Percentiles rank a stretch among this genome's conserved stretches.
These are phyloP conservation scores for Eristalis tenax DNA, from an alignment of 2,888 invertebrate genomes.

Conservation along the genomic window DNA sequence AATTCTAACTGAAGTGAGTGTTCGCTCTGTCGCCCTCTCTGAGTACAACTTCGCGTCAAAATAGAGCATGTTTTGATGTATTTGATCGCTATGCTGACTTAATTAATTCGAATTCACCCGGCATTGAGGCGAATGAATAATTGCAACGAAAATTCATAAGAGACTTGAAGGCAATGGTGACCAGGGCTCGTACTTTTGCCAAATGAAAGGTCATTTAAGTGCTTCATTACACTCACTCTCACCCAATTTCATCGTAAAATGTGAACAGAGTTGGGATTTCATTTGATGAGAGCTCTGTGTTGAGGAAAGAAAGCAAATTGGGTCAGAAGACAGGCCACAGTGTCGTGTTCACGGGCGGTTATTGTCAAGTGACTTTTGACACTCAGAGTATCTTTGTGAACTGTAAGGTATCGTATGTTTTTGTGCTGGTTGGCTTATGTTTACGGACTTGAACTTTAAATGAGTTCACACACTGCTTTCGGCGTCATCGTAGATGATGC, in stretches of 20 bases:
- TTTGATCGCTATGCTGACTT: slow-evolving; percentile 35
- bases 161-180: not conserved
- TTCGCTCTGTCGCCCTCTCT: slow-evolving; percentile 29
- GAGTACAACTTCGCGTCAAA: too few species aligned
- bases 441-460: too few species aligned
- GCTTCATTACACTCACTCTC: not conserved
- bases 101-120: not conserved
- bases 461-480: too few species aligned
- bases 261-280: not conserved
- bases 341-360: too few species aligned
- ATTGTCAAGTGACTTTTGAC: too few species aligned
- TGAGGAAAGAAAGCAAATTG: not conserved
- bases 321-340: too few species aligned
- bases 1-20: slow-evolving; percentile 32
- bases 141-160: not conserved
- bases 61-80: not conserved
- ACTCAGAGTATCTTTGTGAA: too few species aligned
- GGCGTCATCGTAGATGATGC: too few species aligned
- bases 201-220: not conserved
- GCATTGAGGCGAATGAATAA: not conserved
- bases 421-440: too few species aligned
- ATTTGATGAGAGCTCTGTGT: not conserved
- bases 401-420: too few species aligned
- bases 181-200: not conserved
- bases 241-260: not conserved